Evolutionary conservation across 2,888 invertebrate species (phyloP).

Genomic region (Andrena hattorfiana): DNA sequence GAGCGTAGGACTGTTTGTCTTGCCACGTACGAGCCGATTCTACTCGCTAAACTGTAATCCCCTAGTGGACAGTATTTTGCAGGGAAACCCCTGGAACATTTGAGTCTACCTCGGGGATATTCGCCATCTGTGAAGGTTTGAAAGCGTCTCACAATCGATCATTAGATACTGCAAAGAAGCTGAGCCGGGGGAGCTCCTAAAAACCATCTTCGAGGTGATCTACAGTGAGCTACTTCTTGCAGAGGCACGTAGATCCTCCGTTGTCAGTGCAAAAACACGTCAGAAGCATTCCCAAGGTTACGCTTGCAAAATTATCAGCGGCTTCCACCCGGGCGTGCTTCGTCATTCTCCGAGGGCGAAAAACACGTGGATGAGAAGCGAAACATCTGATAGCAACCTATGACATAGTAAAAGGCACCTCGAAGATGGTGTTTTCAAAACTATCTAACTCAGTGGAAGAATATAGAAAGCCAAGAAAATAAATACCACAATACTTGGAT

Average conservation of each 20-base stretch:
- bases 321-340: conserved; percentile 2
- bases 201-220: background rate
- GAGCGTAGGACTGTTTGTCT: background rate
- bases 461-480: background rate
- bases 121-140: background rate
- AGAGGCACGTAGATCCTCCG: background rate
- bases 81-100: background rate
- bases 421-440: background rate
- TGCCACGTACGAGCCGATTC: background rate
- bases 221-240: background rate
- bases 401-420: no score
- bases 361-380: background rate
- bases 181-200: background rate
- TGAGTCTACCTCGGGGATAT: background rate
- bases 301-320: conserved; percentile 4
- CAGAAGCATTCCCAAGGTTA: background rate
- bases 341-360: conserved; percentile 2
- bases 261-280: background rate
- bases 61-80: no score
- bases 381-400: background rate
- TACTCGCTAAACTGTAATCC: background rate
- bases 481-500: no score
- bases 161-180: background rate
- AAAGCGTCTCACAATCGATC: background rate
- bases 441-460: background rate